Conservation (phyloP, 2,888 invertebrate species). For the Anagyrus pseudococci region DNA sequence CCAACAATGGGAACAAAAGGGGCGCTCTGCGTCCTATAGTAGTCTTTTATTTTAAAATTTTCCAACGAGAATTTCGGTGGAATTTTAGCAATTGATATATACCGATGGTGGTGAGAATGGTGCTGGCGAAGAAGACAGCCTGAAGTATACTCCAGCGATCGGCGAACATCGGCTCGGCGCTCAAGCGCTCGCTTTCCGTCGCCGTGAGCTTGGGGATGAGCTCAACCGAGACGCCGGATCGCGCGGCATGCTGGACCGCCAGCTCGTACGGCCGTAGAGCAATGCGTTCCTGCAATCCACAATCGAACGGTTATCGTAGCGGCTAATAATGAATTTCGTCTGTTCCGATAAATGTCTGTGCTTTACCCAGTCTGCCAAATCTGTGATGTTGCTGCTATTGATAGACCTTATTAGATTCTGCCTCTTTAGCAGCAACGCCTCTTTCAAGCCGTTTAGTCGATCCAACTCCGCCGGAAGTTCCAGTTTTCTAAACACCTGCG, state of each 20-base stretch:
- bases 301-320: too few relatives aligned
- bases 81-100: slow-evolving; percentile 46
- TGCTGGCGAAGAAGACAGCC: slow-evolving; percentile 88
- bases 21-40: too few relatives aligned
- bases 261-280: slow-evolving; percentile 55
- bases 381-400: slow-evolving; percentile 67
- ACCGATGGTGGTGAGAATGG: slow-evolving; percentile 92
- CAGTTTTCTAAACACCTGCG: slow-evolving; percentile 77
- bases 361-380: slow-evolving; percentile 67
- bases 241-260: slow-evolving; percentile 76
- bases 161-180: slow-evolving; percentile 59
- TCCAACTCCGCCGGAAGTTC: slow-evolving; percentile 80
- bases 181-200: slow-evolving; percentile 35
- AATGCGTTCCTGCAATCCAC: slow-evolving; percentile 48
- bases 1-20: slow-evolving; percentile 22
- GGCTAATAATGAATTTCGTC: too few relatives aligned
- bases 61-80: too few relatives aligned
- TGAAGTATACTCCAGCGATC: slow-evolving; percentile 82
- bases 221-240: slow-evolving; percentile 67
- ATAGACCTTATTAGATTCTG: slow-evolving; percentile 68
- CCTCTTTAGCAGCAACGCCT: slow-evolving; percentile 65
- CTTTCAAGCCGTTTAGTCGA: slow-evolving; percentile 65
- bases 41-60: too few relatives aligned
- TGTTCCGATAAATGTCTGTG: too few relatives aligned
- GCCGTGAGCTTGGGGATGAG: slow-evolving; percentile 37